Conservation (phyloP, 2,888 invertebrate genomes). For the Holacanthella duospinosa region DNA sequence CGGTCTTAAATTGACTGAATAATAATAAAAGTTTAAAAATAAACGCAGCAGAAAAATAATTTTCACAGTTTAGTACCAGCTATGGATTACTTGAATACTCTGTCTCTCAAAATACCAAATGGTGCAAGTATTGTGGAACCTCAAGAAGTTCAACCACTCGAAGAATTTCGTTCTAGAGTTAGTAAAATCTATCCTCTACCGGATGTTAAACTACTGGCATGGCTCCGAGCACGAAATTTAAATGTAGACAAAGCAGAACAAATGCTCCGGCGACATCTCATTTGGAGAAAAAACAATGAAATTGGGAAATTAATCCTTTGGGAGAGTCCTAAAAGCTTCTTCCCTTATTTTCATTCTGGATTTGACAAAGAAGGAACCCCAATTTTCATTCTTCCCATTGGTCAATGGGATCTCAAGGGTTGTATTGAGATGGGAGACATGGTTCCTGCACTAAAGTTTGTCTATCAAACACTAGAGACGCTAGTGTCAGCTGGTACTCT, state of each 20-base stretch:
- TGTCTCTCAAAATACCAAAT: background rate
- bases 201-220: slow-evolving; percentile 16
- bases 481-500: slow-evolving; percentile 7
- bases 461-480: slow-evolving; percentile 18
- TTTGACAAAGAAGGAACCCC: slow-evolving; percentile 17
- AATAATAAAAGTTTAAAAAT: too few relatives aligned
- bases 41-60: too few relatives aligned
- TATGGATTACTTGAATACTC: background rate
- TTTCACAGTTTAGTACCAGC: too few relatives aligned
- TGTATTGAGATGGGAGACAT: slow-evolving; percentile 19
- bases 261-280: slow-evolving; percentile 18
- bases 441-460: slow-evolving; percentile 17
- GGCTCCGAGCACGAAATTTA: slow-evolving; percentile 19
- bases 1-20: background rate
- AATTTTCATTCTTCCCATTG: slow-evolving; percentile 18
- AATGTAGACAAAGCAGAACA: slow-evolving; percentile 18
- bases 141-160: slow-evolving; percentile 12
- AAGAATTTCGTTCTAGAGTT: slow-evolving; percentile 12
- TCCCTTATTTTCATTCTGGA: slow-evolving; percentile 18
- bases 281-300: slow-evolving; percentile 21
- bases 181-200: slow-evolving; percentile 13
- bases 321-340: slow-evolving; percentile 16
- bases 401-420: slow-evolving; percentile 18
- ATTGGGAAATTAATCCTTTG: slow-evolving; percentile 11
- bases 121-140: background rate